These are phyloP conservation scores for Patiria pectinifera DNA, from an alignment of 53 echinoderm and acorn worm genomes.

Conservation along the genomic window DNA sequence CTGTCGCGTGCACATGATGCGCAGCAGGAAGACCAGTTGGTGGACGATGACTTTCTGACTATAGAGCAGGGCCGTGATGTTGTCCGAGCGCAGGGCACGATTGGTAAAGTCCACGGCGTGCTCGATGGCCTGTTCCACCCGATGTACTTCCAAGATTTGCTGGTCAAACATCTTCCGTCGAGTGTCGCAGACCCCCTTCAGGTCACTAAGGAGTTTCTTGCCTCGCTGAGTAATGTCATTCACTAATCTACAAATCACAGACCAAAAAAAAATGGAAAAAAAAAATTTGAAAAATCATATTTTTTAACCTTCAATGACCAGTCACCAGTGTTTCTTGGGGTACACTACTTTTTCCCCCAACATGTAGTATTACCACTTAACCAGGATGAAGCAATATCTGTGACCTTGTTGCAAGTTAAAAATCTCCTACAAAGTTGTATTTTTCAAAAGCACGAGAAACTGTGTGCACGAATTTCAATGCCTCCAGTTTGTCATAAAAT, in stretches of 20 bases:
- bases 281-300: neutral
- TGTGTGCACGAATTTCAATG: too few relatives aligned
- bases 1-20: constrained; percentile 72
- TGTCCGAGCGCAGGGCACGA: constrained; percentile 64
- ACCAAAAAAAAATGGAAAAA: too few relatives aligned
- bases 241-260: constrained; percentile 62
- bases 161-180: constrained; percentile 73
- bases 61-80: constrained; percentile 82
- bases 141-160: constrained; percentile 78
- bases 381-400: too few relatives aligned
- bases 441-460: too few relatives aligned
- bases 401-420: too few relatives aligned
- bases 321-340: too few relatives aligned
- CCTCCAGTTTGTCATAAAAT: too few relatives aligned
- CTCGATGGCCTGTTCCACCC: constrained; percentile 77
- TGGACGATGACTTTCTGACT: constrained; percentile 75
- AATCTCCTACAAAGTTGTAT: too few relatives aligned
- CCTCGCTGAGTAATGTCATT: constrained; percentile 78
- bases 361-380: too few relatives aligned
- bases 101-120: constrained; percentile 81
- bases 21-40: constrained; percentile 73
- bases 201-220: constrained; percentile 63
- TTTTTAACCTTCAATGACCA: too few relatives aligned
- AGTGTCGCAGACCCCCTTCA: constrained; percentile 72
- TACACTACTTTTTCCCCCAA: too few relatives aligned